Percentiles rank a stretch among this genome's conserved stretches.
phyloP scores from a whole-genome alignment of 2,113 vertebrate species.

The Corydoras sp. region DNA sequence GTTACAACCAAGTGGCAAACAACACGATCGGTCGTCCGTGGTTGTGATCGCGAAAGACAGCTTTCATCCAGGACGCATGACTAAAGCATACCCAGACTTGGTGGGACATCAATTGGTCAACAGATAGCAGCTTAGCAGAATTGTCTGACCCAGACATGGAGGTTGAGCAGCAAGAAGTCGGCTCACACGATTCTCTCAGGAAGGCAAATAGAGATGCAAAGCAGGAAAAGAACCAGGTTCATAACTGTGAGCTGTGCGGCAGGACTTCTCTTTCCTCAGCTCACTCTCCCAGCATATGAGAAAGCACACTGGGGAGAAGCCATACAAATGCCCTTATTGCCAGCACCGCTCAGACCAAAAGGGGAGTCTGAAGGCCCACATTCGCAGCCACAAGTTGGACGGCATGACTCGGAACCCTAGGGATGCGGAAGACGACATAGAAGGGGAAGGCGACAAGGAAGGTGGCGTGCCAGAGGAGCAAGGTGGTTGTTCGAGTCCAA shows the following conservation, averaged over 20 bases:
- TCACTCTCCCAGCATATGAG: conserved; percentile 96
- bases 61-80: conserved; percentile 40
- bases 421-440: conserved; percentile 63
- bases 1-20: conserved; percentile 42
- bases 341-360: conserved; percentile 95
- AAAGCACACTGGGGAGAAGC: conserved; percentile 92
- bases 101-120: conserved; percentile 28
- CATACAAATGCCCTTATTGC: conserved; percentile 96
- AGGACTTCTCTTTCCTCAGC: conserved; percentile 94
- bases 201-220: conserved; percentile 61
- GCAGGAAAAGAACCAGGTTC: conserved; percentile 68
- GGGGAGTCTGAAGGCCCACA: conserved; percentile 90
- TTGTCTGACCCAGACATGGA: conserved; percentile 57
- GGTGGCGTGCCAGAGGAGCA: conserved; percentile 61
- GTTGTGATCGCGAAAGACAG: conserved; percentile 9
- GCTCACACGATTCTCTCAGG: conserved; percentile 40
- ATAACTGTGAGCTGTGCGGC: conserved; percentile 88
- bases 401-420: conserved; percentile 71
- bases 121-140: conserved; percentile 31
- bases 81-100: conserved; percentile 37
- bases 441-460: conserved; percentile 64
- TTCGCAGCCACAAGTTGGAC: conserved; percentile 89
- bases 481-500: conserved; percentile 69
- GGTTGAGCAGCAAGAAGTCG: conserved; percentile 68
- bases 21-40: conserved; percentile 18